These are phyloP conservation scores for Ernsta delagoae DNA, from an alignment of 2,888 invertebrate species.

Conservation along the genomic window DNA sequence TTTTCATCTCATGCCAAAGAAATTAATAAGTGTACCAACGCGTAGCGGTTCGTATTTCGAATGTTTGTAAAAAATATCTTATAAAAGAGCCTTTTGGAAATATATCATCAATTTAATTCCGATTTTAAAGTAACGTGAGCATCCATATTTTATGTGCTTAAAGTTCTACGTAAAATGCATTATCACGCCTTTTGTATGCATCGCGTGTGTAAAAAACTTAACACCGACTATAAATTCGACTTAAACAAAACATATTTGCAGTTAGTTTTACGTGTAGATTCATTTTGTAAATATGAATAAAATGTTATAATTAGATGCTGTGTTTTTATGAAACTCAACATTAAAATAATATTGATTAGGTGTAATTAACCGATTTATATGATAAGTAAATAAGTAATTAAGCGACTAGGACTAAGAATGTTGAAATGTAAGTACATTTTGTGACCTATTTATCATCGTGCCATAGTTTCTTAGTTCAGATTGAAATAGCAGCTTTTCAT, in stretches of 20 bases:
- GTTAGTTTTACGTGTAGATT: not conserved
- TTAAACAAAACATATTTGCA: conserved; percentile 3
- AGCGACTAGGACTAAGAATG: no score
- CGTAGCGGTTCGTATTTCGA: not conserved
- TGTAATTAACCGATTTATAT: no score
- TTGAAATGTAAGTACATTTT: no score
- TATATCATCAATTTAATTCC: conserved; percentile 12
- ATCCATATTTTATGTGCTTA: conserved; percentile 21
- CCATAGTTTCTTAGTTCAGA: not conserved
- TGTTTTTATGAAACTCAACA: no score
- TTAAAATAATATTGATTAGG: no score
- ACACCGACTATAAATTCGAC: conserved; percentile 19
- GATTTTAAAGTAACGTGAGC: conserved; percentile 7
- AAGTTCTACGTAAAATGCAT: conserved; percentile 9
- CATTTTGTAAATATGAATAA: not conserved
- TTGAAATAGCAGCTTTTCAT: conserved; percentile 1
- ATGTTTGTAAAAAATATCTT: not conserved
- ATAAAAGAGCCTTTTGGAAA: not conserved
- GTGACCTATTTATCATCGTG: not conserved
- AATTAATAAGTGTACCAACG: no score
- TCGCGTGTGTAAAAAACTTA: conserved; percentile 9
- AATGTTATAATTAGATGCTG: no score
- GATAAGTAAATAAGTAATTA: no score
- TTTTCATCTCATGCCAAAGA: no score
- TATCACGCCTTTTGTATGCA: conserved; percentile 12